A percentile compares a stretch with the other conserved stretches of the same genome.
These are phyloP conservation scores for Vireo altiloquus DNA, from an alignment of 2,113 vertebrate genomes.

Conservation along the genomic window DNA sequence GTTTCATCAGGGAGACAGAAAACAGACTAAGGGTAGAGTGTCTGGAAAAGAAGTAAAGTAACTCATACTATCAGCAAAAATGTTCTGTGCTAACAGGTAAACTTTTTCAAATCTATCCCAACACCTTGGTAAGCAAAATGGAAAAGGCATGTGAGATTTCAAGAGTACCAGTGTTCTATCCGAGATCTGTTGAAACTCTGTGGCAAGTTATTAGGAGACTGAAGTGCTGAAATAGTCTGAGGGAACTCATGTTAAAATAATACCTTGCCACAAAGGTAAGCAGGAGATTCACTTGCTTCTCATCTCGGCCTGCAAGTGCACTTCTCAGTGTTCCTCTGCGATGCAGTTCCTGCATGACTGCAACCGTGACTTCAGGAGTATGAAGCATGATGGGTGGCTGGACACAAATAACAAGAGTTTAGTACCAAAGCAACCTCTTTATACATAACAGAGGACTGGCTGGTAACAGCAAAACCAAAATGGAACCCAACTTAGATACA, in stretches of 20 bases:
- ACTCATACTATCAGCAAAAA: not conserved
- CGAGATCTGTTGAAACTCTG: rapidly evolving
- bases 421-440: not conserved
- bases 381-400: slow-evolving; percentile 72
- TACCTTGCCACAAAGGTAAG: slow-evolving; percentile 92
- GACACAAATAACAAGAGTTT: not conserved
- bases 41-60: not conserved
- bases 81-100: not conserved
- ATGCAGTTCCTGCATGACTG: slow-evolving; percentile 91
- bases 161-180: not conserved
- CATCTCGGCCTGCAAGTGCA: slow-evolving; percentile 92
- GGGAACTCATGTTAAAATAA: not conserved
- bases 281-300: slow-evolving; percentile 80
- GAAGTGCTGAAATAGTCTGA: not conserved
- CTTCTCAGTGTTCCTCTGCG: slow-evolving; percentile 92
- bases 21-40: not conserved
- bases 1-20: not conserved
- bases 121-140: not conserved
- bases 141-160: not conserved
- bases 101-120: not conserved
- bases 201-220: not conserved
- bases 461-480: not conserved
- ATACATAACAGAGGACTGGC: not conserved
- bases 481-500: rapidly evolving
- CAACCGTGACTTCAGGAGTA: slow-evolving; percentile 87